Conservation (phyloP, 2,113 vertebrate species). For the Xyliphius kryptos region DNA sequence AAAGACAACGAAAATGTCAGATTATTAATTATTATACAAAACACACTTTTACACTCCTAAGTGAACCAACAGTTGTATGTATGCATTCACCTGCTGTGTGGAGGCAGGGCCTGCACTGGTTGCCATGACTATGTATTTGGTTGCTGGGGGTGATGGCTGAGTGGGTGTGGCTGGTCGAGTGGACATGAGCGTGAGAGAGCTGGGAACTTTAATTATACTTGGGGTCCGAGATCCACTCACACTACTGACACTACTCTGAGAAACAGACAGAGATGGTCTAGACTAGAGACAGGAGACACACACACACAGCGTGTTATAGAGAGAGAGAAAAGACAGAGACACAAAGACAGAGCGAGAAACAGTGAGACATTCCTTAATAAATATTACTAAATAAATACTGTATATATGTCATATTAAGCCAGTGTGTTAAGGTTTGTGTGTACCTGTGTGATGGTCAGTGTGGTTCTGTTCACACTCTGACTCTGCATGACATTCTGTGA, state of each 20-base stretch:
- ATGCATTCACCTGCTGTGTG: slow-evolving; percentile 81
- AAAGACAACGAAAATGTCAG: too few species aligned
- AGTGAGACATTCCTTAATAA: too few species aligned
- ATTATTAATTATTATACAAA: too few species aligned
- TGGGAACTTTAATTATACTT: slow-evolving; percentile 82
- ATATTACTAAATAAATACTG: too few species aligned
- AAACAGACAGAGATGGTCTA: slow-evolving; percentile 64
- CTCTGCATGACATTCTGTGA: slow-evolving; percentile 84
- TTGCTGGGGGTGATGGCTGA: slow-evolving; percentile 82
- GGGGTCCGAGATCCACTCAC: slow-evolving; percentile 69
- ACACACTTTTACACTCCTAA: too few species aligned
- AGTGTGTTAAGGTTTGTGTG: background rate
- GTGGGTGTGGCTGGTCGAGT: slow-evolving; percentile 78
- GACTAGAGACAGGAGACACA: background rate
- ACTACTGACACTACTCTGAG: slow-evolving; percentile 70
- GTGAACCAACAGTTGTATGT: too few species aligned
- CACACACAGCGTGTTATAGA: too few species aligned
- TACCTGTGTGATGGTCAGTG: slow-evolving; percentile 90
- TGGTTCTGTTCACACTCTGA: slow-evolving; percentile 88
- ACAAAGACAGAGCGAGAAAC: too few species aligned
- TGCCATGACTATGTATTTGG: slow-evolving; percentile 88
- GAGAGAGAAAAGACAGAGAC: too few species aligned
- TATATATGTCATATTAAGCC: too few species aligned
- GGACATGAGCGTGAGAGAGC: slow-evolving; percentile 80
- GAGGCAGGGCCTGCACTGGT: slow-evolving; percentile 70